Evolutionary conservation across 2,797 vertebrate genomes (phyloP), one percentile per base, ranked within the genome.

Genomic region (Streptopelia turtur): DNA sequence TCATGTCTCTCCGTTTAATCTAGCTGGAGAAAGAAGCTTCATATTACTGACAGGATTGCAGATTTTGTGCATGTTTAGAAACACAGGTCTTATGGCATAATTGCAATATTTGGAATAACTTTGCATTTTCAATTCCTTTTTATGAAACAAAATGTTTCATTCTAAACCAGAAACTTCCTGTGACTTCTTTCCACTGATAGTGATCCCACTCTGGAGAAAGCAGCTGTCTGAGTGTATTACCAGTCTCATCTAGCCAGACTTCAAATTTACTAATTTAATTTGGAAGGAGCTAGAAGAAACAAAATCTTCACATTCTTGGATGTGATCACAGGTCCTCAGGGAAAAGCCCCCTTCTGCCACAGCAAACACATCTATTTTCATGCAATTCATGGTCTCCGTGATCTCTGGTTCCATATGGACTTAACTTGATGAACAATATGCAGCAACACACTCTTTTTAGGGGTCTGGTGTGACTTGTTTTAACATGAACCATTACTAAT

Each of bases 71-170:
- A 61, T 47, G 90, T 78, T 90, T 49, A 89, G 86, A 82, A 83
- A 65, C 15, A 65, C 3, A 7, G 4, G 3, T 35, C 90, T 72
- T 82, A 24, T 76, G n/a, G 30, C 64, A 70, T 59, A 79, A 53
- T 76, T 92, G 43, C 55, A 91, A 33, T 79, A 31, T n/a, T 30
- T 89, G 41, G 70, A 90, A 91, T 66, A 84, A 91, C 70, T 90
- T 82, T 91, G 65, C 35, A 88, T 77, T 92, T 78, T 33, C 5
- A 24, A 21, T 85, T 85, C 25, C 7, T 93, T 90, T 84, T 78
- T 52, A 47, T 65, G 45, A 91, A 95, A 87, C 6, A 57, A 76
- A 86, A 27, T 49, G 56, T 84, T 83, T 17, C 59, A 53, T 68
- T 87, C 25, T 92, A 50, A 49, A 72, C 22, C 10, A 7, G 9